Evolutionary conservation across 2,888 invertebrate genomes (phyloP), one percentile per base, ranked within the genome.

Genomic region (Zygaena filipendulae): DNA sequence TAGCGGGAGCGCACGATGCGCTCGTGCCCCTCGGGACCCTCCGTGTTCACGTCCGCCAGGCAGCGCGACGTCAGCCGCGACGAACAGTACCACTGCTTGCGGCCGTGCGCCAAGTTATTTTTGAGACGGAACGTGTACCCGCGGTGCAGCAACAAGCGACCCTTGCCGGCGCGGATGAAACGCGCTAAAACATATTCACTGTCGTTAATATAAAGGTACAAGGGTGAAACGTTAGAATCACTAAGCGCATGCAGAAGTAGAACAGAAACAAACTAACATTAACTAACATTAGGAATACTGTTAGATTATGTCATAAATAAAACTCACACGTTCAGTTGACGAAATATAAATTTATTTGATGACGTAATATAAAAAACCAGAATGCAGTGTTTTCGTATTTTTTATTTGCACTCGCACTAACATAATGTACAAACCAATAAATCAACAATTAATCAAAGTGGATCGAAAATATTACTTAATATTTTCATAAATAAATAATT

Each of bases 31-130:
- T 77, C 77, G n/a, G 77, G 75, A 1, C 77, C 77, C 44, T 77
- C 79, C 13, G 79, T 79, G 49, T 77, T 77, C 11, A 79, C 79
- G 43, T 79, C 75, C 35, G 77, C 75, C 23, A 77, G 59, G 47
- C 79, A 79, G 42, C 79, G 74, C 19, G 79, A 77, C 8, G 77
- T 79, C 29, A 77, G 59, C 20, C 79, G 62, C 29, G 77, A 79
- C 10, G 79, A 79, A 47, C 79, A 79, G 48, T 79, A 77, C 79
- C 77, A 79, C 45, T 79, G 77, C 58, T 79, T 80, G 42, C 77
- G 66, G 2, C 79, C 75, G 42, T 77, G 77, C n/a, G 77, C 77
- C 56, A 77, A 46, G 41, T 77, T 75, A 45, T 79, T 80, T 58
- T 80, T 79, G 51, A 79, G 52, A 25, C 77, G 72, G 48, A 79